A percentile compares a stretch with the other conserved stretches of the same genome.
These are phyloP conservation scores for Porites cylindrica DNA, from an alignment of 92 coral and sea anemone species.

Conservation along the genomic window DNA sequence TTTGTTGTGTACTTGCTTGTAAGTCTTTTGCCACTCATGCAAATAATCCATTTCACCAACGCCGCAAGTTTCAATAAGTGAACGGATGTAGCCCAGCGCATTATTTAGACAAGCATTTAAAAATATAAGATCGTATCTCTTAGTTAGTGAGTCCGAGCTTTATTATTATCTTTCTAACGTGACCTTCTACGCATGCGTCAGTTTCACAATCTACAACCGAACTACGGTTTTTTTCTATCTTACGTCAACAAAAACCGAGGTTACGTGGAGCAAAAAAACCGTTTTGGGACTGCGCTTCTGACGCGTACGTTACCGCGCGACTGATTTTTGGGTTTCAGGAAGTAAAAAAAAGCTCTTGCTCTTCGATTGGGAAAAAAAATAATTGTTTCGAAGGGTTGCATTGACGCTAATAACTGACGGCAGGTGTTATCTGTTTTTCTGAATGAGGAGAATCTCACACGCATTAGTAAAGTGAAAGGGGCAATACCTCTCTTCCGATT, in stretches of 20 bases:
- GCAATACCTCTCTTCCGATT: constrained; percentile 51
- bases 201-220: background rate
- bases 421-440: constrained; percentile 70
- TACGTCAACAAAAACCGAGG: background rate
- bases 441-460: constrained; percentile 68
- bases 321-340: constrained; percentile 70
- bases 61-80: constrained; percentile 50
- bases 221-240: background rate
- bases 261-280: background rate
- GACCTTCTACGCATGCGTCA: constrained; percentile 41
- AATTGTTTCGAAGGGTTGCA: constrained; percentile 61
- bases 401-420: constrained; percentile 51
- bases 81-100: constrained; percentile 38
- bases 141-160: constrained; percentile 14
- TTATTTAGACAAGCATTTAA: constrained; percentile 52
- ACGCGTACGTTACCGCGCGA: background rate
- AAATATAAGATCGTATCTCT: constrained; percentile 47
- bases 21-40: constrained; percentile 54
- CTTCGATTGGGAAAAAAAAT: constrained; percentile 52
- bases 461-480: constrained; percentile 42
- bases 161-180: constrained; percentile 6
- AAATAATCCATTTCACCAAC: constrained; percentile 70
- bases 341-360: constrained; percentile 51
- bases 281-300: background rate
- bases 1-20: constrained; percentile 76